Evolutionary conservation across 2,797 vertebrate genomes (phyloP).

Genomic region (Rhodeus uyekii): DNA sequence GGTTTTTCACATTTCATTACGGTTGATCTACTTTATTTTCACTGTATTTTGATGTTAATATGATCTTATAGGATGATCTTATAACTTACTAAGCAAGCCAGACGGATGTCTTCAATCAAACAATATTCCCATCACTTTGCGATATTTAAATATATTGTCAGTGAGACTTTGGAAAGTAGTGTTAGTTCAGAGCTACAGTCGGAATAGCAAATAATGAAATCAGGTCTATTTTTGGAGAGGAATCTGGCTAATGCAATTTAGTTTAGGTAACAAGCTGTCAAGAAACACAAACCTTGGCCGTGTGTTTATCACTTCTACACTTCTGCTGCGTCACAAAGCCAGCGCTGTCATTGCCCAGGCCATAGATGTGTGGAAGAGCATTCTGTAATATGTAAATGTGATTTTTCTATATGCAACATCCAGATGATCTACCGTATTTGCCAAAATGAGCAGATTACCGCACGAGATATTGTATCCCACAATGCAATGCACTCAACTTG

Average conservation of each 20-base stretch:
- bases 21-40: neutral
- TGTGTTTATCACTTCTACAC: neutral
- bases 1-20: neutral
- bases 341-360: neutral
- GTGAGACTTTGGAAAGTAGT: neutral
- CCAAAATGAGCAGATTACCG: neutral
- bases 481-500: neutral
- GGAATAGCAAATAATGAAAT: neutral
- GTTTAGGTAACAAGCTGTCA: slow-evolving; percentile 25
- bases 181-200: neutral
- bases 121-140: neutral
- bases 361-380: neutral
- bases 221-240: slow-evolving; percentile 21
- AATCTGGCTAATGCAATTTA: slow-evolving; percentile 22
- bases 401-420: neutral
- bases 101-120: neutral
- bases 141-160: neutral
- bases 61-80: no score
- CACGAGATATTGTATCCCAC: neutral
- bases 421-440: neutral
- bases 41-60: neutral
- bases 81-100: neutral
- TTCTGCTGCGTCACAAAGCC: neutral
- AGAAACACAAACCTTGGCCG: slow-evolving; percentile 9
- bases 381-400: neutral